These are phyloP conservation scores for Colletes gigas DNA, from an alignment of 1,140 invertebrate genomes.

Conservation along the genomic window DNA sequence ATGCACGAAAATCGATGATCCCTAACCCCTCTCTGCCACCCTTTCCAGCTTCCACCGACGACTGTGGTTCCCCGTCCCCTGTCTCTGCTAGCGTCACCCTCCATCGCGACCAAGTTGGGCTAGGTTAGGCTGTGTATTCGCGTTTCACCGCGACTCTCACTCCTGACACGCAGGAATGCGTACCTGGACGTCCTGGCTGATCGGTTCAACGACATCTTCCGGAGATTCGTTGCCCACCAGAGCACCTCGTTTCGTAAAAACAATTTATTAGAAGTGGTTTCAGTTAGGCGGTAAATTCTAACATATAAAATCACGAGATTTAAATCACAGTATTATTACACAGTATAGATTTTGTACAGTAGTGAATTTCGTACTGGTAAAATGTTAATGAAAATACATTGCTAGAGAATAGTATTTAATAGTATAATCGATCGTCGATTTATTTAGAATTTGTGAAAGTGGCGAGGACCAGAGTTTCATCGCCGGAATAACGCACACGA, in stretches of 20 bases:
- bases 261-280: too few relatives aligned
- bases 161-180: constrained; percentile 3
- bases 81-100: constrained; percentile 20
- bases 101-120: constrained; percentile 39
- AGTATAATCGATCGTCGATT: too few relatives aligned
- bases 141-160: background rate
- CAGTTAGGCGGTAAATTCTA: too few relatives aligned
- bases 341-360: too few relatives aligned
- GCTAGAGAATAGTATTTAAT: too few relatives aligned
- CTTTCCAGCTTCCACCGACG: constrained; percentile 15
- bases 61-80: background rate
- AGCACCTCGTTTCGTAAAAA: background rate
- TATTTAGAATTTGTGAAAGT: constrained; percentile 13
- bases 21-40: background rate
- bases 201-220: too few relatives aligned
- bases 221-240: too few relatives aligned
- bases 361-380: too few relatives aligned
- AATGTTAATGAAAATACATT: too few relatives aligned
- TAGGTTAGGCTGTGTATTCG: constrained; percentile 49
- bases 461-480: constrained; percentile 28
- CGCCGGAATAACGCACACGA: constrained; percentile 8
- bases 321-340: too few relatives aligned
- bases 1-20: constrained; percentile 60
- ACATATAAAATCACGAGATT: too few relatives aligned
- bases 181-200: background rate